Percentiles rank a stretch among this genome's conserved stretches.
phyloP scores from a whole-genome alignment of 1,140 invertebrate genomes.

The Halictus rubicundus region DNA sequence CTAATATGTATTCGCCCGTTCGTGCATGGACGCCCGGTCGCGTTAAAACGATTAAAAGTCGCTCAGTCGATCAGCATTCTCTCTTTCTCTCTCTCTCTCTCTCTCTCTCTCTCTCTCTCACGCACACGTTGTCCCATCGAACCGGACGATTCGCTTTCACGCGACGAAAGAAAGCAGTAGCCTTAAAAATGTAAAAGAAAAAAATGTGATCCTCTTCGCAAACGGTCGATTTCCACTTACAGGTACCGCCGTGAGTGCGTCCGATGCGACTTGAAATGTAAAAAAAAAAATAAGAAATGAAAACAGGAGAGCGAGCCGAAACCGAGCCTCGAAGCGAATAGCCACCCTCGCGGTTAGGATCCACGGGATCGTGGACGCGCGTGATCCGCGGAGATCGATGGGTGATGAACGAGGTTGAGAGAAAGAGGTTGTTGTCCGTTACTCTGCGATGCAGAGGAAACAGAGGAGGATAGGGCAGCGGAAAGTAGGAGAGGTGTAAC shows the following conservation, averaged over 20 bases:
- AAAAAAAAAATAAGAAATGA: neutral
- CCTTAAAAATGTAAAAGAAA: constrained; percentile 7
- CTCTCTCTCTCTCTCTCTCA: neutral
- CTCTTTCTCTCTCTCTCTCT: neutral
- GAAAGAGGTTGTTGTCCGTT: no score
- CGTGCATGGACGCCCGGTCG: constrained; percentile 28
- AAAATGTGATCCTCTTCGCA: neutral
- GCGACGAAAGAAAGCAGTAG: neutral
- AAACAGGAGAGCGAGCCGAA: neutral
- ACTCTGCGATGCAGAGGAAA: neutral
- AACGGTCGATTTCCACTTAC: no score
- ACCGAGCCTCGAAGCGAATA: neutral
- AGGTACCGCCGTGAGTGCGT: neutral
- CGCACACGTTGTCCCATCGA: no score
- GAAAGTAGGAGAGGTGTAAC: constrained; percentile 24
- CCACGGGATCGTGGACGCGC: no score
- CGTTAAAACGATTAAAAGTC: constrained; percentile 36
- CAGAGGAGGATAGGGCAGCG: neutral
- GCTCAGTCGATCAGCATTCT: constrained; percentile 19
- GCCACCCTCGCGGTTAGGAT: neutral
- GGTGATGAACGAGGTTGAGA: no score
- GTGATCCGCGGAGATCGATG: no score
- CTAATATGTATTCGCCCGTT: constrained; percentile 34
- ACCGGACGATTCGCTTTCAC: neutral
- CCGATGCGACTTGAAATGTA: neutral